Base-by-base conservation (phyloP, 2,797 vertebrate genomes). In the Epinephelus malabaricus region DNA sequence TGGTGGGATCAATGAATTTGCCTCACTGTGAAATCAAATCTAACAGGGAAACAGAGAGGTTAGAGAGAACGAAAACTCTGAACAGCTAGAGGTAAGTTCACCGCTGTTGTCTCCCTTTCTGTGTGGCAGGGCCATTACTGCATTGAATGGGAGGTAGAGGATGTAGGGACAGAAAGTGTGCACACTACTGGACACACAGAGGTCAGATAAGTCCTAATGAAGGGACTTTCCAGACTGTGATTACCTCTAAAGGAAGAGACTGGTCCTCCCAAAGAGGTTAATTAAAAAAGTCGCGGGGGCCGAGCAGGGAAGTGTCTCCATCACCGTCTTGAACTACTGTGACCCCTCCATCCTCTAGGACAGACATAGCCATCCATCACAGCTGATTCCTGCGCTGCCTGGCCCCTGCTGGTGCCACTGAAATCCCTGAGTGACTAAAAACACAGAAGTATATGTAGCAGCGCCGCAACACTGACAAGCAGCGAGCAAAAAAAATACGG, bases 181-280 rank as follows among this genome's bases (percentile, higher is more conserved):
- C 73, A 73, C 64, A 58, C 34, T 13, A 10, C 59, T 55, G 59
- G 78, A 78, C 71, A 62, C 80, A 38, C 62, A 55, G 81, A 85
- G 92, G 91, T 91, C 83, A 92, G 79, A 82, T 72, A 73, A 88
- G 87, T 90, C 79, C 77, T 86, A 84, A 90, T 87, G 83, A 91
- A 78, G 58, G 79, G 79, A 77, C 84, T 88, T 86, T 83, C 79
- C 61, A 66, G 75, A 38, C 74, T 86, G 86, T 79, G 90, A 92
- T 90, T 86, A 88, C 83, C 83, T 86, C 76, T 47, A 60, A 80
- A 86, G 83, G 62, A 88, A 86, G 81, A 86, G 58, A 54, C 70
- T 54, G 62, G 76, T 78, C 70, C 86, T 92, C 90, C 91, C 87
- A 82, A 58, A 79, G 91, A 93, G 91, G 91, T 93, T 93, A 92